These are phyloP conservation scores for Xiphorhynchus elegans DNA, from an alignment of 2,113 vertebrate genomes.

Conservation along the genomic window DNA sequence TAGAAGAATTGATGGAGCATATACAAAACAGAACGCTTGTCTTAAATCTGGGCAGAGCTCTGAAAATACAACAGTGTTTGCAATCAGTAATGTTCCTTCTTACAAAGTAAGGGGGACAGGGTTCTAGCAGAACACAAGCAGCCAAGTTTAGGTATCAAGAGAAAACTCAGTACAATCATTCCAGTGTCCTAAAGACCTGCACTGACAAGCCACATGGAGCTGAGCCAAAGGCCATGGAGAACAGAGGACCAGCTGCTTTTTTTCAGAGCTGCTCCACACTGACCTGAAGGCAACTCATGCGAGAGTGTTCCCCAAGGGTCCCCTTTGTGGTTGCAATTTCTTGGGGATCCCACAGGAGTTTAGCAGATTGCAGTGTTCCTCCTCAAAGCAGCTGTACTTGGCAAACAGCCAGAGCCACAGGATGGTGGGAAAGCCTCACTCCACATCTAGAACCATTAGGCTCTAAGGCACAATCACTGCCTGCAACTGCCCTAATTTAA, in stretches of 20 bases:
- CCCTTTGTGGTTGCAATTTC: slow-evolving; percentile 15
- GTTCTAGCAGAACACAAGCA: not conserved
- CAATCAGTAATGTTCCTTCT: not conserved
- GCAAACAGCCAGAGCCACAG: not conserved
- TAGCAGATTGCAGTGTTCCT: slow-evolving; percentile 25
- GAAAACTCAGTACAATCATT: not conserved
- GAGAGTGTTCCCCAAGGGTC: not conserved
- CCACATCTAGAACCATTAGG: not conserved
- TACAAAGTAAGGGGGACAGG: not conserved
- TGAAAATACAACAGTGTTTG: not conserved
- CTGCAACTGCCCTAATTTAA: not conserved
- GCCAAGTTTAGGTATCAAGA: not conserved
- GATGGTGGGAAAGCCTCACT: slow-evolving; percentile 54
- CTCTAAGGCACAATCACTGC: not conserved
- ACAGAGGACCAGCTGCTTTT: slow-evolving; percentile 9
- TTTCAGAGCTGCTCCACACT: not conserved
- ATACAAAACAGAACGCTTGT: not conserved
- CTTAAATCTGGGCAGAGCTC: not conserved
- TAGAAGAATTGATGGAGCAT: not conserved
- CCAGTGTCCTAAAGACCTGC: not conserved
- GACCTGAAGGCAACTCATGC: not conserved
- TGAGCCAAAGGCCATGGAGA: not conserved
- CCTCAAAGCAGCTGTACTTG: slow-evolving; percentile 23
- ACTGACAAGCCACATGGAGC: not conserved
- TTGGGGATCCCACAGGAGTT: not conserved